A percentile compares a stretch with the other conserved stretches of the same genome.
Conservation (phyloP, 2,113 vertebrate species). For the Blennius ocellaris region DNA sequence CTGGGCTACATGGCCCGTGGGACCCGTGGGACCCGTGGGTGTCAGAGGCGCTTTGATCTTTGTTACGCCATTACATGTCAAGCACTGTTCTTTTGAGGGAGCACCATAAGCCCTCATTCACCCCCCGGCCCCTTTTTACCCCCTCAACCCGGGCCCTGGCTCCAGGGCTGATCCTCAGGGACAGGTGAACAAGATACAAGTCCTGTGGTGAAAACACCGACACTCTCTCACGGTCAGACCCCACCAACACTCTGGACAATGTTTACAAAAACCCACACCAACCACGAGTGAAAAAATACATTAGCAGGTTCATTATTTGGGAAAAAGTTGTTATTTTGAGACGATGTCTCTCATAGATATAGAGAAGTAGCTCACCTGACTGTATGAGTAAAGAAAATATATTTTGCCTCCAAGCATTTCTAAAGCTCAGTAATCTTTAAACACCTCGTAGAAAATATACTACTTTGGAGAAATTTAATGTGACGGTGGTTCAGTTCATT, state of each 20-base stretch:
- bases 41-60: conserved; percentile 84
- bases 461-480: too few relatives aligned
- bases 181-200: conserved; percentile 65
- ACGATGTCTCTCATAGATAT: too few relatives aligned
- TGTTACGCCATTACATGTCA: conserved; percentile 63
- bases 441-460: too few relatives aligned
- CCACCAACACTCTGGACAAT: conserved; percentile 9
- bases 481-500: too few relatives aligned
- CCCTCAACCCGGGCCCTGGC: conserved; percentile 9
- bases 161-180: conserved; percentile 62
- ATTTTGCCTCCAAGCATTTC: not conserved
- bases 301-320: not conserved
- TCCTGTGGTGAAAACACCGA: conserved; percentile 30
- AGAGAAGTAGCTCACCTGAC: too few relatives aligned
- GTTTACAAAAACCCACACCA: too few relatives aligned
- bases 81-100: conserved; percentile 42
- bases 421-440: not conserved
- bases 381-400: not conserved
- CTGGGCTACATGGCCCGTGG: conserved; percentile 54
- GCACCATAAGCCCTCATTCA: conserved; percentile 9
- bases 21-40: conserved; percentile 51
- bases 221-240: conserved; percentile 28
- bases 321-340: not conserved
- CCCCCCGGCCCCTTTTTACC: not conserved
- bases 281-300: not conserved